phyloP scores from a whole-genome alignment of 2,888 invertebrate genomes.

The Heliconius erato region DNA sequence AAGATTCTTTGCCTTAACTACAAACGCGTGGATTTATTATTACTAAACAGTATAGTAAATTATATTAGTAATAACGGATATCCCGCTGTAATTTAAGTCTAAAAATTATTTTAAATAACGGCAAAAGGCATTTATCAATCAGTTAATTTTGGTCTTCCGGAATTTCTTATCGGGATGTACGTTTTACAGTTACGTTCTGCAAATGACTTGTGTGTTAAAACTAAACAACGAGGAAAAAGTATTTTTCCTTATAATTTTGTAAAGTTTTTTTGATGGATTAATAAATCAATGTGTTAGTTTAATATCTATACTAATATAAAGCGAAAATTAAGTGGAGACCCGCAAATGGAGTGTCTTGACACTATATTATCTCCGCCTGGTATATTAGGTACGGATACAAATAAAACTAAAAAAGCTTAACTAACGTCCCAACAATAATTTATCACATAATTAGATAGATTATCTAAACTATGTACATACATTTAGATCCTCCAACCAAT shows the following conservation, averaged over 20 bases:
- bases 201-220: conserved; percentile 25
- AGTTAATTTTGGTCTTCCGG: conserved; percentile 5
- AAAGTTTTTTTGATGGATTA: too few relatives aligned
- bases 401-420: not conserved
- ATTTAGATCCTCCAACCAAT: conserved; percentile 12
- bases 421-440: conserved; percentile 11
- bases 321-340: too few relatives aligned
- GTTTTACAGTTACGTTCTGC: conserved; percentile 35
- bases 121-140: not conserved
- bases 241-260: not conserved
- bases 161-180: conserved; percentile 19
- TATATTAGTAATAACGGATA: not conserved
- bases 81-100: not conserved
- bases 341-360: too few relatives aligned
- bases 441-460: conserved; percentile 25
- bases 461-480: conserved; percentile 16
- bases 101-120: conserved; percentile 9
- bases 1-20: too few relatives aligned
- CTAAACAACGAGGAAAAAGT: conserved; percentile 29
- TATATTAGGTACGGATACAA: too few relatives aligned
- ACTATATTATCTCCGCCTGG: too few relatives aligned
- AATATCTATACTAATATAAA: too few relatives aligned
- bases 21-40: too few relatives aligned
- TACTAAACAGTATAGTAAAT: not conserved
- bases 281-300: too few relatives aligned